A percentile compares a stretch with the other conserved stretches of the same genome.
phyloP scores from a whole-genome alignment of 1,140 invertebrate species.

The Palaemon carinicauda region DNA sequence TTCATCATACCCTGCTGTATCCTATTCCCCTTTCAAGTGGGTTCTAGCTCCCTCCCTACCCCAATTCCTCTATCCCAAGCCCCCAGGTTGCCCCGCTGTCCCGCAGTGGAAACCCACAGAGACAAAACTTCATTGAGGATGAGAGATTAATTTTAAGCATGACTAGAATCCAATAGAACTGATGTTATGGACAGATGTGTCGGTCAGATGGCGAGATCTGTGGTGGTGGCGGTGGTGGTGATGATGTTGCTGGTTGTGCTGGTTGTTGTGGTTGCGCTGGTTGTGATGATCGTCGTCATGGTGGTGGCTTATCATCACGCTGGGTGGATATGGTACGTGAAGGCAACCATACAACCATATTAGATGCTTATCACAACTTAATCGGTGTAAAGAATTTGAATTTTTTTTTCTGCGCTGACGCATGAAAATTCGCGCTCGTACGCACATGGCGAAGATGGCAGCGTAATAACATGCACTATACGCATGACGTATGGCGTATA shows the following conservation, averaged over 20 bases:
- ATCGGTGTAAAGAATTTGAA: no score
- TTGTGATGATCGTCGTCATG: background rate
- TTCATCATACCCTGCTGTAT: background rate
- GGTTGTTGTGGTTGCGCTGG: background rate
- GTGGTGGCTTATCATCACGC: background rate
- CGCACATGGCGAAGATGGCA: no score
- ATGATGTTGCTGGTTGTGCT: background rate
- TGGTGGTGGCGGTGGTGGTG: slow-evolving; percentile 18
- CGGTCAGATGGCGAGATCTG: background rate
- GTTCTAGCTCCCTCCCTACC: background rate
- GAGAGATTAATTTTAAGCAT: slow-evolving; percentile 46
- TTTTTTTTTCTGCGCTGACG: no score
- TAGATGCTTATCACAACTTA: no score
- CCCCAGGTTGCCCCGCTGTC: background rate
- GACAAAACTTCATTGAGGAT: slow-evolving; percentile 38
- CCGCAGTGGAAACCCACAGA: slow-evolving; percentile 13
- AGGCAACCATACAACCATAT: no score
- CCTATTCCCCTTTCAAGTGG: background rate
- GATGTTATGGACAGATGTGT: slow-evolving; percentile 39
- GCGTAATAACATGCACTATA: no score
- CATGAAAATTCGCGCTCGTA: no score
- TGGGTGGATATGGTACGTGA: no score
- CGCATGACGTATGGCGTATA: no score
- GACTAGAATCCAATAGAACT: slow-evolving; percentile 37
- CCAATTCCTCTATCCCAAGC: background rate